Percentiles rank a stretch among this genome's conserved stretches.
phyloP scores from a whole-genome alignment of 2,797 vertebrate species.

The Gastrophryne carolinensis region DNA sequence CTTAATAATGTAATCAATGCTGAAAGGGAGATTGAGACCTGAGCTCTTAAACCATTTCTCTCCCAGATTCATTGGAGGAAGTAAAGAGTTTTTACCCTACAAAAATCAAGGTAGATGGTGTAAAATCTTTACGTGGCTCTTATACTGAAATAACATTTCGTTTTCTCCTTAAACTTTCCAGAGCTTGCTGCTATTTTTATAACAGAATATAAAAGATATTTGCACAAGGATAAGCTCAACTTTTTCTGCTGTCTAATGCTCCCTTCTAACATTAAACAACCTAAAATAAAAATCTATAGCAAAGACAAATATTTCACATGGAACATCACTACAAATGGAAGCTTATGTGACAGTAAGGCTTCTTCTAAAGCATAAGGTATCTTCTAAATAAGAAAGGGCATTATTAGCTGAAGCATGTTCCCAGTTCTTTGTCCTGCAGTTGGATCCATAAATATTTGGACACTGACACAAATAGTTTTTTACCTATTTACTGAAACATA shows the following conservation, averaged over 20 bases:
- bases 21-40: neutral
- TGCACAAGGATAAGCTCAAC: neutral
- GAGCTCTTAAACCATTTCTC: neutral
- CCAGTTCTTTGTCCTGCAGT: too few relatives aligned
- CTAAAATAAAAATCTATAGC: neutral
- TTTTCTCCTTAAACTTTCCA: neutral
- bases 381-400: too few relatives aligned
- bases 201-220: neutral
- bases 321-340: neutral
- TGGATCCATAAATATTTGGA: too few relatives aligned
- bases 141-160: neutral
- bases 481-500: too few relatives aligned
- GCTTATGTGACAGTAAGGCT: neutral
- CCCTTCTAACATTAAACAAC: neutral
- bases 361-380: too few relatives aligned
- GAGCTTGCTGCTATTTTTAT: neutral
- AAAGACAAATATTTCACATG: neutral
- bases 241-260: neutral
- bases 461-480: too few relatives aligned
- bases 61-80: neutral
- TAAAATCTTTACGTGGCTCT: neutral
- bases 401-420: too few relatives aligned
- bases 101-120: neutral
- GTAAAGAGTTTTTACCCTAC: too few relatives aligned
- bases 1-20: conserved; percentile 32